A percentile compares a stretch with the other conserved stretches of the same genome.
Conservation (phyloP, 2,797 vertebrate species). For the Amniataba percoides region DNA sequence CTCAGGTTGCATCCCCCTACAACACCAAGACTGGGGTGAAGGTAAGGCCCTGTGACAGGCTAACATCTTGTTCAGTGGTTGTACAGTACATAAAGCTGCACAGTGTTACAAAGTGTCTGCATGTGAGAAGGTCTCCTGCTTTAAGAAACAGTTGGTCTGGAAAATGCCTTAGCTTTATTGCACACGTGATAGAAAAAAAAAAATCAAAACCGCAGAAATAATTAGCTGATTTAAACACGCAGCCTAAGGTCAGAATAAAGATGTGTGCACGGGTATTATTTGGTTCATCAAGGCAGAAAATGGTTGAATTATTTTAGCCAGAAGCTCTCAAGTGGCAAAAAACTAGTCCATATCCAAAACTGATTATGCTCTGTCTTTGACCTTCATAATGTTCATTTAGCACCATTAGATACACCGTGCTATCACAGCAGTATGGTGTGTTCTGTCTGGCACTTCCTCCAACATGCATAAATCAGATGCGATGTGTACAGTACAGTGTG, state of each 20-base stretch:
- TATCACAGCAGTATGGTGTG: slow-evolving; percentile 63
- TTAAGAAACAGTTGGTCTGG: slow-evolving; percentile 7
- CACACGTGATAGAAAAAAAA: slow-evolving; percentile 24
- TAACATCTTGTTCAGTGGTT: slow-evolving; percentile 28
- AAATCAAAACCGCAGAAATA: slow-evolving; percentile 29
- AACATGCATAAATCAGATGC: slow-evolving; percentile 47
- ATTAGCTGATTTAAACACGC: slow-evolving; percentile 39
- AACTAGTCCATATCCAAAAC: slow-evolving; percentile 48
- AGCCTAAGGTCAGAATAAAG: slow-evolving; percentile 39
- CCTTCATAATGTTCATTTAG: slow-evolving; percentile 65
- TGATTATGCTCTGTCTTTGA: slow-evolving; percentile 60
- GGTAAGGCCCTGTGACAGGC: slow-evolving; percentile 26
- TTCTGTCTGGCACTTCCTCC: slow-evolving; percentile 59
- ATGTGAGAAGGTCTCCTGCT: slow-evolving; percentile 10
- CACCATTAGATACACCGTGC: slow-evolving; percentile 65
- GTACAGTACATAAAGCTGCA: slow-evolving; percentile 23
- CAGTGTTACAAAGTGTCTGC: slow-evolving; percentile 10
- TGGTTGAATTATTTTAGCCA: slow-evolving; percentile 45
- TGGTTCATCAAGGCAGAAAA: slow-evolving; percentile 60
- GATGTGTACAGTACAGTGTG: slow-evolving; percentile 23
- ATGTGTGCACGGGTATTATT: slow-evolving; percentile 33
- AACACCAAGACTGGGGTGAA: slow-evolving; percentile 36
- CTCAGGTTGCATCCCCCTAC: background rate
- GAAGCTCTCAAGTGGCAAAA: slow-evolving; percentile 51
- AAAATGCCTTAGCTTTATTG: slow-evolving; percentile 26